Percentiles rank a stretch among this genome's conserved stretches.
Conservation (phyloP, 2,888 invertebrate species). For the Parasteatoda lunata region DNA sequence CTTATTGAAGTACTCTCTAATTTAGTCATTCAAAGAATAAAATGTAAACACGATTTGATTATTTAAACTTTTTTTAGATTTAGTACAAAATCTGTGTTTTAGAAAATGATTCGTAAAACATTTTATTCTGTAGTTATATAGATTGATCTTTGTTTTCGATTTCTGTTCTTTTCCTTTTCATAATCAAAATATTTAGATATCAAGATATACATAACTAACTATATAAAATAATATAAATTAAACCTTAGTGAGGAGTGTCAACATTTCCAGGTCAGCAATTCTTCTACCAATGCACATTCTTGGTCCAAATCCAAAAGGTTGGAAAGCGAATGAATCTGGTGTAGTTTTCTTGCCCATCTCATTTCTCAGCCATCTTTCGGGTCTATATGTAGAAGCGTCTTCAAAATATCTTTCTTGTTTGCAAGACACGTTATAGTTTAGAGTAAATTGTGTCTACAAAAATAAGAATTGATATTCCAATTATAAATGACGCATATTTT, state of each 20-base stretch:
- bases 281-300: slow-evolving; percentile 77
- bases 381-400: slow-evolving; percentile 74
- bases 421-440: slow-evolving; percentile 85
- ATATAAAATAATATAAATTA: too few species aligned
- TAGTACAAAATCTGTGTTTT: neutral
- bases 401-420: slow-evolving; percentile 77
- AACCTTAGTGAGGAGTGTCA: slow-evolving; percentile 77
- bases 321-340: slow-evolving; percentile 76
- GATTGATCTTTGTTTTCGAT: neutral
- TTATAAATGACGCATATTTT: too few species aligned
- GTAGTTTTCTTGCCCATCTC: slow-evolving; percentile 71
- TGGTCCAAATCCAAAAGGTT: slow-evolving; percentile 78
- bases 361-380: slow-evolving; percentile 77
- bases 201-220: neutral
- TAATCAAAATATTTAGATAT: neutral
- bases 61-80: neutral
- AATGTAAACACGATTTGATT: neutral
- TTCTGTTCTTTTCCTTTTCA: neutral
- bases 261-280: slow-evolving; percentile 79
- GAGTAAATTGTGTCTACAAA: slow-evolving; percentile 45
- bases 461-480: too few species aligned
- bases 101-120: neutral
- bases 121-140: neutral
- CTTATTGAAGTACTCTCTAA: too few species aligned
- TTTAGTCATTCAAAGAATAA: too few species aligned